phyloP scores from a whole-genome alignment of 2,797 vertebrate species.

The Chloroceryle amazona region DNA sequence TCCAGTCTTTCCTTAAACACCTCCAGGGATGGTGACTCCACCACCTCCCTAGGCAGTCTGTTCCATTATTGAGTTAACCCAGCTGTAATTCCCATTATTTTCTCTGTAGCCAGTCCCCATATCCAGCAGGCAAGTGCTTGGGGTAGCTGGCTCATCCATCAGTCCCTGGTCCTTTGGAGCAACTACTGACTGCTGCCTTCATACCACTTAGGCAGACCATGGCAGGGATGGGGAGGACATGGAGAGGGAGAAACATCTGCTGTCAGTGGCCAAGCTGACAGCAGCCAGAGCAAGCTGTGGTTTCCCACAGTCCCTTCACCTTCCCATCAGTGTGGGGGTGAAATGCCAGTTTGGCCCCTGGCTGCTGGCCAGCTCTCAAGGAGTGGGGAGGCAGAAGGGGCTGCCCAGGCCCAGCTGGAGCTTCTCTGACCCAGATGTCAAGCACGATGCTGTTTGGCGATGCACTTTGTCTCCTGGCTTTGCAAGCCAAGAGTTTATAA shows the following conservation, averaged over 20 bases:
- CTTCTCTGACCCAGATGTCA: slow-evolving; percentile 13
- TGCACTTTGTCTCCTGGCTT: slow-evolving; percentile 13
- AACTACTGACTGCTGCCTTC: background rate
- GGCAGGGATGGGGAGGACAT: background rate
- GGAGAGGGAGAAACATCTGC: background rate
- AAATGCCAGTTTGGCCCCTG: background rate
- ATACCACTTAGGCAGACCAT: background rate
- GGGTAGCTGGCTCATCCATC: background rate
- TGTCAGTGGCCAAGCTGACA: background rate
- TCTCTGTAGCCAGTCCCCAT: background rate
- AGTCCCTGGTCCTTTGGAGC: rapidly evolving
- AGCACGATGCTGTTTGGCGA: background rate
- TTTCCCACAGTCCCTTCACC: slow-evolving; percentile 25
- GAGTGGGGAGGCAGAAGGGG: background rate
- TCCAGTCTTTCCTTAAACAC: too few species aligned
- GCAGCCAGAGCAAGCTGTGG: background rate
- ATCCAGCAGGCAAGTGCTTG: background rate
- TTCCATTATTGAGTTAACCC: background rate
- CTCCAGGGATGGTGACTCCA: too few species aligned
- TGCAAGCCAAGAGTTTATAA: background rate
- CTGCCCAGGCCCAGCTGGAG: background rate
- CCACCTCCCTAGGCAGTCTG: too few species aligned
- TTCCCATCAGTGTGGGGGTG: background rate
- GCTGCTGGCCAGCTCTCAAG: background rate
- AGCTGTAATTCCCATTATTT: background rate